phyloP scores from a whole-genome alignment of 2,797 vertebrate species.

The Gobio occitaniae region DNA sequence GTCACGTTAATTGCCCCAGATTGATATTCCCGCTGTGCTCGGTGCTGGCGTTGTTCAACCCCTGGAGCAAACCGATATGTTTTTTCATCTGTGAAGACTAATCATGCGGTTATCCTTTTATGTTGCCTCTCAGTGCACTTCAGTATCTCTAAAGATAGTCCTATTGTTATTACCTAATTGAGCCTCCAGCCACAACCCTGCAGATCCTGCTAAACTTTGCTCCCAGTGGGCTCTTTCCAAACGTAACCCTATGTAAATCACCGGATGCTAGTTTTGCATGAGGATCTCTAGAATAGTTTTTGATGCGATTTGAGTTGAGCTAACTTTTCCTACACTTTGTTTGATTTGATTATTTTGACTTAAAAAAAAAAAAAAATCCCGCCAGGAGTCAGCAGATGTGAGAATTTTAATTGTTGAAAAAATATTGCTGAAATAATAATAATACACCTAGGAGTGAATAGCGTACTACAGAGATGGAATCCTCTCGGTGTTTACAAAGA shows the following conservation, averaged over 20 bases:
- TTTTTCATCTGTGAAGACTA: slow-evolving; percentile 45
- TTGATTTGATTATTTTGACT: slow-evolving; percentile 27
- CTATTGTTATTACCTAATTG: slow-evolving; percentile 51
- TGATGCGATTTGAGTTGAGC: slow-evolving; percentile 32
- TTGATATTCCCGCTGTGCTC: slow-evolving; percentile 38
- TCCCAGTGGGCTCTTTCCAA: neutral
- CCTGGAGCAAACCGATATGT: slow-evolving; percentile 42
- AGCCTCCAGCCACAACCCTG: slow-evolving; percentile 18
- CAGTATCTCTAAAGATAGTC: slow-evolving; percentile 43
- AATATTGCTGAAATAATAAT: neutral
- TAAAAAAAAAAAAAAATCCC: neutral
- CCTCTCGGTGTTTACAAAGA: neutral
- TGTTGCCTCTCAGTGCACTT: slow-evolving; percentile 38
- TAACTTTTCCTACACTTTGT: slow-evolving; percentile 12
- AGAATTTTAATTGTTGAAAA: neutral
- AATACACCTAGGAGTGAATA: neutral
- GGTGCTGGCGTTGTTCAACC: slow-evolving; percentile 19
- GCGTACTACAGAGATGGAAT: neutral
- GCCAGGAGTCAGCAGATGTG: slow-evolving; percentile 5
- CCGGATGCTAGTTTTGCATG: neutral
- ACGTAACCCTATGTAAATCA: slow-evolving; percentile 1
- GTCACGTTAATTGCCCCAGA: slow-evolving; percentile 51
- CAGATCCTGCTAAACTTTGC: slow-evolving; percentile 31
- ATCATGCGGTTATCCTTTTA: slow-evolving; percentile 49
- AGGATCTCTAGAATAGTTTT: slow-evolving; percentile 7